Percentiles rank a stretch among this genome's conserved stretches.
Conservation (phyloP, 2,888 invertebrate species). For the Scaptomyza parva region DNA sequence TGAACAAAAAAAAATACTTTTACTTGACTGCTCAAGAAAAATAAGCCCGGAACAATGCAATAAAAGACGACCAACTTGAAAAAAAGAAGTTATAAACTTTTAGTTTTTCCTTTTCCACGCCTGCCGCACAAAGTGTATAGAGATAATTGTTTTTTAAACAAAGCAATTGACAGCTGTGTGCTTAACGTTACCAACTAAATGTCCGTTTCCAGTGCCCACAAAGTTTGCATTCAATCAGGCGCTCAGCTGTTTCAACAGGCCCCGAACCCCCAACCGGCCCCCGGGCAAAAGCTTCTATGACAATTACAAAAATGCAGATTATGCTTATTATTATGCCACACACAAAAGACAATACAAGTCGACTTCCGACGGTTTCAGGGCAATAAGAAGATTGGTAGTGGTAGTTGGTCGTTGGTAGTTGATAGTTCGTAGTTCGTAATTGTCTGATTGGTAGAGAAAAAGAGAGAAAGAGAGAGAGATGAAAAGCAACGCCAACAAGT, state of each 20-base stretch:
- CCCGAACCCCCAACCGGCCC: too few relatives aligned
- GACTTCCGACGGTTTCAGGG: background rate
- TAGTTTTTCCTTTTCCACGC: background rate
- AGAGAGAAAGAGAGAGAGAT: too few relatives aligned
- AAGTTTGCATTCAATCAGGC: constrained; percentile 33
- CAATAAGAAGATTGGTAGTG: background rate
- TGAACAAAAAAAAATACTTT: background rate
- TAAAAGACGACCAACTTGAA: background rate
- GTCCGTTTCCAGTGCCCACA: constrained; percentile 15
- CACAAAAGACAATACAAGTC: constrained; percentile 19
- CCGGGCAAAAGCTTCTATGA: constrained; percentile 29
- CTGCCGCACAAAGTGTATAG: background rate
- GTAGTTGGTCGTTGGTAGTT: background rate
- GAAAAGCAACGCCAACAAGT: constrained; percentile 64
- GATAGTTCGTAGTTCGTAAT: background rate
- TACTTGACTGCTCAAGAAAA: background rate
- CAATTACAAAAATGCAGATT: constrained; percentile 63
- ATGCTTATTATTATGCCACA: constrained; percentile 43
- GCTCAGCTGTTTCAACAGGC: constrained; percentile 21
- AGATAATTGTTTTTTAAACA: constrained; percentile 2
- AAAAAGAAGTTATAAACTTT: background rate
- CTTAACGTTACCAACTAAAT: constrained; percentile 15
- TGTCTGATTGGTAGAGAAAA: constrained; percentile 48
- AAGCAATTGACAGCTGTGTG: constrained; percentile 12
- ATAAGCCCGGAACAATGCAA: background rate